phyloP scores from a whole-genome alignment of 2,113 vertebrate species.

The Cyanoramphus novaezelandiae region DNA sequence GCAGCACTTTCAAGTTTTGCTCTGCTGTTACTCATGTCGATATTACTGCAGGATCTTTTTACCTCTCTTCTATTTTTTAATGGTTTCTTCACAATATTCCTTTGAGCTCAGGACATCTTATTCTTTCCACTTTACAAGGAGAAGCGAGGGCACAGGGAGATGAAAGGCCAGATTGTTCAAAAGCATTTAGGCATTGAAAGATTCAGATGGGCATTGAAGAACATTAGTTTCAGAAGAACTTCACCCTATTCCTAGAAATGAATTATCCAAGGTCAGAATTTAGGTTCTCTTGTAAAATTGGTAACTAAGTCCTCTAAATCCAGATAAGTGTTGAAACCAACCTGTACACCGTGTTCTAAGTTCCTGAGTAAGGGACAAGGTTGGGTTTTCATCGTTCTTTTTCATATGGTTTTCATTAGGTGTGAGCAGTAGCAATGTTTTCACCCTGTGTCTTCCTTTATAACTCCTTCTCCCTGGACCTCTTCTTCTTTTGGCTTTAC shows the following conservation, averaged over 20 bases:
- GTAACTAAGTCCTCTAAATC: neutral
- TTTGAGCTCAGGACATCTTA: slow-evolving; percentile 8
- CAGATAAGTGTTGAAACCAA: neutral
- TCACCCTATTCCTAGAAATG: slow-evolving; percentile 17
- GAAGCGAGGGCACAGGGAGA: neutral
- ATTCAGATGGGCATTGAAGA: neutral
- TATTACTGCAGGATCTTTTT: neutral
- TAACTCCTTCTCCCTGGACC: neutral
- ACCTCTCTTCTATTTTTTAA: neutral
- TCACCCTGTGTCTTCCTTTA: neutral
- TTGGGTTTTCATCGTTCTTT: neutral
- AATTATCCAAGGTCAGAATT: slow-evolving; percentile 3
- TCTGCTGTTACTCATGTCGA: neutral
- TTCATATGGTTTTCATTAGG: neutral
- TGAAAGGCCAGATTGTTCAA: slow-evolving; percentile 42
- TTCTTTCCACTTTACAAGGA: slow-evolving; percentile 5
- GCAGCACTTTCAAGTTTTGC: neutral
- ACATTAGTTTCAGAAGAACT: slow-evolving; percentile 21
- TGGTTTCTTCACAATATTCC: neutral
- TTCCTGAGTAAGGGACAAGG: neutral
- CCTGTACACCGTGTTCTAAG: fast-evolving
- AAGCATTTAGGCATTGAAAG: neutral
- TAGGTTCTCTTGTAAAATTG: neutral
- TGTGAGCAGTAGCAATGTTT: neutral
- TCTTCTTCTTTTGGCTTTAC: neutral